Percentiles rank a stretch among this genome's conserved stretches.
phyloP scores from a whole-genome alignment of 2,888 invertebrate genomes.

The Eucriotettix oculatus region DNA sequence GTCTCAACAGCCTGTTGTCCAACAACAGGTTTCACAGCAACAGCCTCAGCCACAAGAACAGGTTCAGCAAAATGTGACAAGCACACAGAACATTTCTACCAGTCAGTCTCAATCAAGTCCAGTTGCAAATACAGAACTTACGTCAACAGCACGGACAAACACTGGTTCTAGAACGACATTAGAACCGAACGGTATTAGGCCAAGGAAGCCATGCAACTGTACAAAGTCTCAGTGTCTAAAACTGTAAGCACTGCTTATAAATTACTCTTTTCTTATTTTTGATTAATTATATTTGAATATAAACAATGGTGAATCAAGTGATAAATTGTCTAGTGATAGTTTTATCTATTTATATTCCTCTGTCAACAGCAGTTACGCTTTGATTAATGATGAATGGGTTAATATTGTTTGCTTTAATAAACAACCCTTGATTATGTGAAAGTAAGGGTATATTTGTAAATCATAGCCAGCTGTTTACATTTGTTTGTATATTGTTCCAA shows the following conservation, averaged over 20 bases:
- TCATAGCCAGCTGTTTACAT: no score
- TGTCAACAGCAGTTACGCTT: no score
- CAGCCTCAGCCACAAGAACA: background rate
- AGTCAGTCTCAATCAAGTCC: background rate
- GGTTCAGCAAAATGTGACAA: background rate
- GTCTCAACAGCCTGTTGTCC: background rate
- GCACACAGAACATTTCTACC: background rate
- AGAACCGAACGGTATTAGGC: conserved; percentile 39
- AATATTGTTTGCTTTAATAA: no score
- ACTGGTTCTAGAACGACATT: conserved; percentile 15
- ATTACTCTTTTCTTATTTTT: no score
- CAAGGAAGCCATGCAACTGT: conserved; percentile 94
- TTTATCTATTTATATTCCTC: no score
- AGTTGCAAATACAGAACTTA: background rate
- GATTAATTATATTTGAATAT: no score
- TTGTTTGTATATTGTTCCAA: no score
- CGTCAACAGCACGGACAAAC: background rate
- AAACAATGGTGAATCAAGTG: no score
- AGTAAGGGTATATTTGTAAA: no score
- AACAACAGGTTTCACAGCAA: background rate
- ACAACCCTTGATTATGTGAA: no score
- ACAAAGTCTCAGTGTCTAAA: conserved; percentile 97
- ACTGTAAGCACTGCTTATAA: conserved; percentile 38
- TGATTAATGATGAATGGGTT: no score
- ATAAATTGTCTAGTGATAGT: no score